phyloP scores from a whole-genome alignment of 2,113 vertebrate genomes.

The Bagarius yarrelli region DNA sequence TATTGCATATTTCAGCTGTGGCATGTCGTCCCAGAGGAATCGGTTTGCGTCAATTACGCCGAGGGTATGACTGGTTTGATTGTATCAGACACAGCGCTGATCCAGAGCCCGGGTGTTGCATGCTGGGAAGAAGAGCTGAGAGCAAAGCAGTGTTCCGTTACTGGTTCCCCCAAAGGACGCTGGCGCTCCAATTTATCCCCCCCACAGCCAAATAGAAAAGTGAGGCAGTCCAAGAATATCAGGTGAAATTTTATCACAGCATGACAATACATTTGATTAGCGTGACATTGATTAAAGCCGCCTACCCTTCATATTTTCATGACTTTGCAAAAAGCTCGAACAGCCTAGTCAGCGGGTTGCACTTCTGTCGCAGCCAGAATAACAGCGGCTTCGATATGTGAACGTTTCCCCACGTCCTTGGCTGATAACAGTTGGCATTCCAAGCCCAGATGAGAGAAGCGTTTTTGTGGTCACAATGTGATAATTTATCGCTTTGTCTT shows the following conservation, averaged over 20 bases:
- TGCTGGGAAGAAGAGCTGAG: conserved; percentile 20
- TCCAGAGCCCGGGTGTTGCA: conserved; percentile 19
- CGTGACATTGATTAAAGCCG: conserved; percentile 65
- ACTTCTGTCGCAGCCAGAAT: conserved; percentile 26
- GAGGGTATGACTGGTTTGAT: conserved; percentile 47
- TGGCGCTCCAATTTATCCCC: conserved; percentile 32
- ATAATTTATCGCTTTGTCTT: not conserved
- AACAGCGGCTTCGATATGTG: conserved; percentile 6
- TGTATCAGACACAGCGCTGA: conserved; percentile 37
- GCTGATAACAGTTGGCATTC: not conserved
- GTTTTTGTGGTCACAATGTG: not conserved
- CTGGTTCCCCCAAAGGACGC: conserved; percentile 9
- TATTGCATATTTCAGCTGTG: conserved; percentile 40
- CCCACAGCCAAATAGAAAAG: not conserved
- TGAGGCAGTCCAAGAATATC: conserved; percentile 53
- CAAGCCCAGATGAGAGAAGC: not conserved
- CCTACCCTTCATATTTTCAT: conserved; percentile 54
- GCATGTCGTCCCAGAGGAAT: conserved; percentile 27
- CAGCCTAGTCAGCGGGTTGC: conserved; percentile 58
- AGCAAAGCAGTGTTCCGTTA: conserved; percentile 14
- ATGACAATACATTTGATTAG: conserved; percentile 62
- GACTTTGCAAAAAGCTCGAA: conserved; percentile 60
- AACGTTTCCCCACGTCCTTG: not conserved
- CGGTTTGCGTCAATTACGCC: conserved; percentile 42
- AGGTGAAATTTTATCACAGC: conserved; percentile 58